Conservation (phyloP, 2,888 invertebrate genomes). For the Clitarchus hookeri region DNA sequence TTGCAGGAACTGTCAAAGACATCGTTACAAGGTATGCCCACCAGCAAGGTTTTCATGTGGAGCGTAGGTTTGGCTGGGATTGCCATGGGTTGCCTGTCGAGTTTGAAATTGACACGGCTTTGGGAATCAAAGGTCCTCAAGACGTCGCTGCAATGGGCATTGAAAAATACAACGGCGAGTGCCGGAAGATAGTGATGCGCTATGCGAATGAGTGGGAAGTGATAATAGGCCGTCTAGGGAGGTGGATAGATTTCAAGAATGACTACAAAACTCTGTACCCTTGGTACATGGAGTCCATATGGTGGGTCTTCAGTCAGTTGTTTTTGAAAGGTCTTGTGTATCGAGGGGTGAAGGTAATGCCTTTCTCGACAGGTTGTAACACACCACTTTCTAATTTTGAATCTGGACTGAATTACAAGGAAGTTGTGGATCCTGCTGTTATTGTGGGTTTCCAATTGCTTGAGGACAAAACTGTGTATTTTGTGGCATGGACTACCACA, state of each 20-base stretch:
- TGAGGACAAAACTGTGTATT: slow-evolving; percentile 66
- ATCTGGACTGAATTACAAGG: slow-evolving; percentile 98
- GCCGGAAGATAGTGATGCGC: slow-evolving; percentile 95
- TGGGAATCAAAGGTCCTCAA: slow-evolving; percentile 92
- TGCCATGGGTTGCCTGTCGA: slow-evolving; percentile 94
- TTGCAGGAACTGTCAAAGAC: slow-evolving; percentile 98
- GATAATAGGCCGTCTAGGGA: slow-evolving; percentile 85
- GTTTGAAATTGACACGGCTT: slow-evolving; percentile 86
- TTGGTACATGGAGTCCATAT: slow-evolving; percentile 98
- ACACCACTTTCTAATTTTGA: slow-evolving; percentile 99
- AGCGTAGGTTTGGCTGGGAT: slow-evolving; percentile 97
- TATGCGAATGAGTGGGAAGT: slow-evolving; percentile 92
- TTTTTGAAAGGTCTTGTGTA: slow-evolving; percentile 95
- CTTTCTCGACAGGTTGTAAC: slow-evolving; percentile 95
- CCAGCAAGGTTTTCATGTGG: slow-evolving; percentile 72
- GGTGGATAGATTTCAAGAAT: slow-evolving; percentile 99
- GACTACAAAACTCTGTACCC: slow-evolving; percentile 99
- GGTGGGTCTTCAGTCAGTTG: slow-evolving; percentile 98
- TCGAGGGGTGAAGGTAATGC: slow-evolving; percentile 99
- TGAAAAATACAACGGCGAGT: slow-evolving; percentile 91
- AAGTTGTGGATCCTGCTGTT: slow-evolving; percentile 95
- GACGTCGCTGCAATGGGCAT: slow-evolving; percentile 98
- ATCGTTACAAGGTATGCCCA: slow-evolving; percentile 96
- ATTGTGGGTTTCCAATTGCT: slow-evolving; percentile 85
- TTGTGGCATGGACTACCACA: slow-evolving; percentile 98